A percentile compares a stretch with the other conserved stretches of the same genome.
These are phyloP conservation scores for Orius insidiosus DNA, from an alignment of 1,140 invertebrate species.

Conservation along the genomic window DNA sequence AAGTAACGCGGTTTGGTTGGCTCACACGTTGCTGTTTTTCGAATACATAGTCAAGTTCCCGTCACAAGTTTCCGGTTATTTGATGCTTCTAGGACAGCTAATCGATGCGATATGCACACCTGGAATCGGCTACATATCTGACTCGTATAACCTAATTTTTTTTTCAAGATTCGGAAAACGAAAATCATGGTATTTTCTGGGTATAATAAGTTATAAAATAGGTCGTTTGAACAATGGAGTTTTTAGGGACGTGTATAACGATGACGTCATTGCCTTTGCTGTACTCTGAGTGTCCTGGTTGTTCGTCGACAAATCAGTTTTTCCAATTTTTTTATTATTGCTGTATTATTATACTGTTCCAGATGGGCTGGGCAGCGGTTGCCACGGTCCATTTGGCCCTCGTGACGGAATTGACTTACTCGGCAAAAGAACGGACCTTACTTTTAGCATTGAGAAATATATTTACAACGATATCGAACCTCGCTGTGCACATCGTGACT, in stretches of 20 bases:
- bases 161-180: conserved; percentile 53
- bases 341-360: conserved; percentile 82
- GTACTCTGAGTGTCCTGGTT: conserved; percentile 64
- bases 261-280: conserved; percentile 48
- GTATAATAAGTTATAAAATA: conserved; percentile 61
- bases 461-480: conserved; percentile 21
- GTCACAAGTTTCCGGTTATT: conserved; percentile 51
- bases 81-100: conserved; percentile 73
- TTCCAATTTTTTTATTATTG: conserved; percentile 74
- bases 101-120: conserved; percentile 80
- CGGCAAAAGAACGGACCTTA: conserved; percentile 62
- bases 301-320: conserved; percentile 40
- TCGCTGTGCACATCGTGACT: conserved; percentile 16
- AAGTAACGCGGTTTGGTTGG: conserved; percentile 94
- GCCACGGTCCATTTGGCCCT: conserved; percentile 87
- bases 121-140: conserved; percentile 74
- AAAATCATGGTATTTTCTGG: conserved; percentile 85
- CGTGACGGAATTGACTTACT: conserved; percentile 54
- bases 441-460: conserved; percentile 59
- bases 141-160: conserved; percentile 42
- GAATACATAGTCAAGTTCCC: conserved; percentile 66
- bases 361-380: conserved; percentile 89
- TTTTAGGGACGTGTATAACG: too few relatives aligned
- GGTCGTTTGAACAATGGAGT: conserved; percentile 40
- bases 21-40: conserved; percentile 81